Evolutionary conservation across 2,888 invertebrate species (phyloP), one percentile per base, ranked within the genome.

Genomic region (Eulithis testata): DNA sequence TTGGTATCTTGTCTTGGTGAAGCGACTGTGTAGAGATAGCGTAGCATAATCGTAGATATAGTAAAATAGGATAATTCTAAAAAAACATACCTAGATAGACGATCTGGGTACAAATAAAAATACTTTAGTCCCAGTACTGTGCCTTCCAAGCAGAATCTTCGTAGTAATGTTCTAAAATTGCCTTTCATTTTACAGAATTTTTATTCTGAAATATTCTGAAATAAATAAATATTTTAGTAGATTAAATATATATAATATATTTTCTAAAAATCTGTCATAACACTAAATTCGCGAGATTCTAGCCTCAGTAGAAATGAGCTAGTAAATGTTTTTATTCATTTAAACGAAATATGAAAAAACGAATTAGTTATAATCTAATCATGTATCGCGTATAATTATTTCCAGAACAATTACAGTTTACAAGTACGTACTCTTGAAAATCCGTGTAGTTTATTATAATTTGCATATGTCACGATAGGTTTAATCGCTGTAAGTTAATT

Each of bases 51-150:
- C 54, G 55, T 61, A 61, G 49, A 40, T 6, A 14, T 31, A 2
- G 37, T 49, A 47, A 40, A 21, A 31, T n/a, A n/a, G n/a, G 1
- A 31, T 31, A 51, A 31, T n/a, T 12, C 0, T 12, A 27, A 11
- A 1, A 47, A 53, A 31, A 70, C 76, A 50, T 74, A 91, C 92
- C 91, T 88, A 70, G 92, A 90, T 47, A 89, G 44, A 3, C 70
- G 72, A 72, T 91, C 91, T 1, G 90, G 89, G 73, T 90, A 92
- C 36, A 91, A 72, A 71, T 89, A 92, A 63, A 92, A 90, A 73
- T 90, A 91, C 70, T 92, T 92, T 0, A 91, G 72, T 0, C 91
- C 91, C 40, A 87, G 68, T 43, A 91, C 73, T n/a, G 85, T 84
- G 53, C 86, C 81, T 62, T 90, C 81, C 27, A 87, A 72, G 63